phyloP scores from a whole-genome alignment of 1,140 invertebrate species.

The Bombus confusus region DNA sequence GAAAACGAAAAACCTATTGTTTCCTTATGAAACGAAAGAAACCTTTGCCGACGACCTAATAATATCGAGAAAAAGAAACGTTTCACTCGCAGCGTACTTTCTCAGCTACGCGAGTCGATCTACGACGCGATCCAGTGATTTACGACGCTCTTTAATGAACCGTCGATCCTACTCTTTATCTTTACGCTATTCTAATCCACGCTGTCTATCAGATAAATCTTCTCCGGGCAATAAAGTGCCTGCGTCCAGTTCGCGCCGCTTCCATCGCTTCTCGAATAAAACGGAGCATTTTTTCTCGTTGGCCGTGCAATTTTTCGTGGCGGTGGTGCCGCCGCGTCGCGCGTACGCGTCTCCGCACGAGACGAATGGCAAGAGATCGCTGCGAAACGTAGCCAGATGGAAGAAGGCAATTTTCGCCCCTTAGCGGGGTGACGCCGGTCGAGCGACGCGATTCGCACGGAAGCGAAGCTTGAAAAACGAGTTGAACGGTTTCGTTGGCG shows the following conservation, averaged over 20 bases:
- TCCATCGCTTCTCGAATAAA: not conserved
- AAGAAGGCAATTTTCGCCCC: too few species aligned
- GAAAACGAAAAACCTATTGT: too few species aligned
- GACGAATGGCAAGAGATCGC: too few species aligned
- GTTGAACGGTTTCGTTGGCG: too few species aligned
- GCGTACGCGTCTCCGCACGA: not conserved
- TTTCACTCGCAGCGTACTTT: not conserved
- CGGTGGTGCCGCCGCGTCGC: too few species aligned
- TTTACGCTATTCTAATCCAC: constrained; percentile 5
- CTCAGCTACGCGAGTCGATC: not conserved
- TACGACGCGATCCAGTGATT: not conserved
- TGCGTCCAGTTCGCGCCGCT: not conserved
- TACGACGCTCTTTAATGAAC: constrained; percentile 6
- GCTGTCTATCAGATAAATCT: constrained; percentile 31
- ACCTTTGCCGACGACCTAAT: too few species aligned
- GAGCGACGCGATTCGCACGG: too few species aligned
- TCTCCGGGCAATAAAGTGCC: constrained; percentile 4
- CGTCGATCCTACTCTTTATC: not conserved
- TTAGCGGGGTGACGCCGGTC: too few species aligned
- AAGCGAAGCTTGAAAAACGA: too few species aligned
- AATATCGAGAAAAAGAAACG: too few species aligned
- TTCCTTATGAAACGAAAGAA: too few species aligned
- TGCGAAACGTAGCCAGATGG: too few species aligned
- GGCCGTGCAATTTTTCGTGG: not conserved
- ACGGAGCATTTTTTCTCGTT: not conserved